Evolutionary conservation across 2,888 invertebrate species (phyloP).

Genomic region (Unio pictorum): DNA sequence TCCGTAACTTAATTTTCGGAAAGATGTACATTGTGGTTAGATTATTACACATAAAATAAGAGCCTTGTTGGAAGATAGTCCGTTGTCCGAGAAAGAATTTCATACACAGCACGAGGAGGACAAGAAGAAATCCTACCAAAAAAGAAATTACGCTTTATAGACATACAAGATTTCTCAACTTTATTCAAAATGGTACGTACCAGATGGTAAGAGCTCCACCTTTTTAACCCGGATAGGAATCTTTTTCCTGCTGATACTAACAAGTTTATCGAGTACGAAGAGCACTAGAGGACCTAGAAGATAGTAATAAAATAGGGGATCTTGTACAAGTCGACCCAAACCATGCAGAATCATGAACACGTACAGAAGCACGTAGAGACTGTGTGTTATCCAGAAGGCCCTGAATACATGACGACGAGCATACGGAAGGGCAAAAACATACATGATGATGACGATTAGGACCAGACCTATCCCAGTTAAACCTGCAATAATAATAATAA

Average conservation of each 20-base stretch:
- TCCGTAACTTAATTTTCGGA: too few relatives aligned
- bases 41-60: too few relatives aligned
- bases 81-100: too few relatives aligned
- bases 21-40: too few relatives aligned
- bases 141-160: too few relatives aligned
- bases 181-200: slow-evolving; percentile 64
- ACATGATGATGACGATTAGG: slow-evolving; percentile 75
- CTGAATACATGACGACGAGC: slow-evolving; percentile 75
- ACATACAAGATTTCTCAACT: too few relatives aligned
- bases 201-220: slow-evolving; percentile 76
- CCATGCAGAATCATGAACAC: slow-evolving; percentile 77
- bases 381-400: slow-evolving; percentile 78
- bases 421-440: slow-evolving; percentile 75
- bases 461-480: slow-evolving; percentile 76
- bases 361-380: slow-evolving; percentile 76
- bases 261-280: slow-evolving; percentile 76
- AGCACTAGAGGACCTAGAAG: slow-evolving; percentile 76
- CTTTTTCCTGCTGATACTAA: slow-evolving; percentile 76
- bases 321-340: slow-evolving; percentile 75
- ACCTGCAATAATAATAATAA: slow-evolving; percentile 62
- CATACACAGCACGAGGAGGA: too few relatives aligned
- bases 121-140: too few relatives aligned
- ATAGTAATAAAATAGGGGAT: slow-evolving; percentile 76
- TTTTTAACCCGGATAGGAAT: slow-evolving; percentile 76
- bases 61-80: too few relatives aligned